Evolutionary conservation across 1,140 invertebrate genomes (phyloP).

Genomic region (Elymnias hypermnestra): DNA sequence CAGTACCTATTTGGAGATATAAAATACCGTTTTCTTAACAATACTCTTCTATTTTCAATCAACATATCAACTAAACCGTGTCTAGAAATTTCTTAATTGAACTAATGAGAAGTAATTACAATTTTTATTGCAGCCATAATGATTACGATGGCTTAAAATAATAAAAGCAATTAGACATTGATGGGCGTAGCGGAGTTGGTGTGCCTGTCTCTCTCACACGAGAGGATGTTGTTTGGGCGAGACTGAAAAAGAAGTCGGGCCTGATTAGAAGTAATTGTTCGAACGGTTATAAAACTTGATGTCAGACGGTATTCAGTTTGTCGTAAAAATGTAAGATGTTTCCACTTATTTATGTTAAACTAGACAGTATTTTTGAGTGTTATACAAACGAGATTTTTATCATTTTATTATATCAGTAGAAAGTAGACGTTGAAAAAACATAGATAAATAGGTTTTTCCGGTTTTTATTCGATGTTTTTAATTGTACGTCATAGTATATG

Average conservation of each 20-base stretch:
- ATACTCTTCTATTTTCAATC: slow-evolving; percentile 53
- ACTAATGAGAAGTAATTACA: slow-evolving; percentile 76
- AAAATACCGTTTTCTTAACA: slow-evolving; percentile 51
- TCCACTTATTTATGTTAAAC: slow-evolving; percentile 43
- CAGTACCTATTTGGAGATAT: slow-evolving; percentile 23
- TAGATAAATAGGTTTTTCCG: too few species aligned
- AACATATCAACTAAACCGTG: slow-evolving; percentile 66
- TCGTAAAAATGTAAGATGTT: slow-evolving; percentile 66
- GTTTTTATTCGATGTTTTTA: too few species aligned
- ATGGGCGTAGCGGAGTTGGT: slow-evolving; percentile 60
- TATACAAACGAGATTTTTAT: too few species aligned
- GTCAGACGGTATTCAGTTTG: slow-evolving; percentile 67
- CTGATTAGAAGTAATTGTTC: slow-evolving; percentile 73
- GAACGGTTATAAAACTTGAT: slow-evolving; percentile 73
- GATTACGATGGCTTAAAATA: slow-evolving; percentile 76
- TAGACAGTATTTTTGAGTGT: slow-evolving; percentile 14
- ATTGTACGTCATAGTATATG: too few species aligned
- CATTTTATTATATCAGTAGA: too few species aligned
- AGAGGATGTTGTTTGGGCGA: slow-evolving; percentile 18
- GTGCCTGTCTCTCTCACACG: slow-evolving; percentile 40
- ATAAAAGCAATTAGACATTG: slow-evolving; percentile 76
- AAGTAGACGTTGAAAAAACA: too few species aligned
- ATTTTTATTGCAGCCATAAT: slow-evolving; percentile 74
- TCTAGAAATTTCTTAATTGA: slow-evolving; percentile 76
- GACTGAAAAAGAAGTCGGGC: slow-evolving; percentile 35